Evolutionary conservation across 2,113 vertebrate genomes (phyloP).

Genomic region (Amblyopsis rosae): DNA sequence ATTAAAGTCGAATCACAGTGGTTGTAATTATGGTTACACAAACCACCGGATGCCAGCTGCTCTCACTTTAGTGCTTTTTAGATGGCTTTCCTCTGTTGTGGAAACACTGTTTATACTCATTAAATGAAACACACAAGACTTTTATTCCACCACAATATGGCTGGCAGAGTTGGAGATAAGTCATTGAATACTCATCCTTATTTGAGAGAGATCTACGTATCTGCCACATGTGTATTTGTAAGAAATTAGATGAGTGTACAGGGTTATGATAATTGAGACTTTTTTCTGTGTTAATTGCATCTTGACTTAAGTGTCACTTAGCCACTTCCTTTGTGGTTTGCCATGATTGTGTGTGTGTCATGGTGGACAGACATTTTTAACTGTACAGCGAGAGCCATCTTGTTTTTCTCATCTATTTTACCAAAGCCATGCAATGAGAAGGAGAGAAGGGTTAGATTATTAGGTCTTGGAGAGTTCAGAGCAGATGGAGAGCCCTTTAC

Average conservation of each 20-base stretch:
- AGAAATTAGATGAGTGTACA: slow-evolving; percentile 41
- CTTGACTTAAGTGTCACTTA: slow-evolving; percentile 48
- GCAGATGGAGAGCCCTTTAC: slow-evolving; percentile 21
- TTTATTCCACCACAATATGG: slow-evolving; percentile 15
- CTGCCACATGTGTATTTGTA: neutral
- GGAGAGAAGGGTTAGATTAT: slow-evolving; percentile 16
- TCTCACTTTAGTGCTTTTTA: slow-evolving; percentile 18
- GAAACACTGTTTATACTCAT: slow-evolving; percentile 13
- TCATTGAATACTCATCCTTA: slow-evolving; percentile 23
- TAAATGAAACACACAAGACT: slow-evolving; percentile 12
- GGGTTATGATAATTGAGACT: neutral
- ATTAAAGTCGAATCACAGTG: slow-evolving; percentile 49
- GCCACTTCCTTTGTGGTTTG: slow-evolving; percentile 24
- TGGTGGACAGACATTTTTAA: slow-evolving; percentile 38
- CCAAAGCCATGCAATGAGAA: slow-evolving; percentile 19
- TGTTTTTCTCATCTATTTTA: neutral
- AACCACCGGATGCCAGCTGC: slow-evolving; percentile 54
- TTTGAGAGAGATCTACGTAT: slow-evolving; percentile 31
- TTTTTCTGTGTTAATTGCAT: slow-evolving; percentile 49
- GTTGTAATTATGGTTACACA: slow-evolving; percentile 52
- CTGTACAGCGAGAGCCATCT: neutral
- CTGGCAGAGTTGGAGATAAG: slow-evolving; percentile 2
- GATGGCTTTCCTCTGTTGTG: slow-evolving; percentile 38
- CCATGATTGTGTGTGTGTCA: slow-evolving; percentile 40
- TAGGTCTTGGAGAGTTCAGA: slow-evolving; percentile 4